A percentile compares a stretch with the other conserved stretches of the same genome.
These are phyloP conservation scores for Sycophila sp. DNA, from an alignment of 1,140 invertebrate genomes.

Conservation along the genomic window DNA sequence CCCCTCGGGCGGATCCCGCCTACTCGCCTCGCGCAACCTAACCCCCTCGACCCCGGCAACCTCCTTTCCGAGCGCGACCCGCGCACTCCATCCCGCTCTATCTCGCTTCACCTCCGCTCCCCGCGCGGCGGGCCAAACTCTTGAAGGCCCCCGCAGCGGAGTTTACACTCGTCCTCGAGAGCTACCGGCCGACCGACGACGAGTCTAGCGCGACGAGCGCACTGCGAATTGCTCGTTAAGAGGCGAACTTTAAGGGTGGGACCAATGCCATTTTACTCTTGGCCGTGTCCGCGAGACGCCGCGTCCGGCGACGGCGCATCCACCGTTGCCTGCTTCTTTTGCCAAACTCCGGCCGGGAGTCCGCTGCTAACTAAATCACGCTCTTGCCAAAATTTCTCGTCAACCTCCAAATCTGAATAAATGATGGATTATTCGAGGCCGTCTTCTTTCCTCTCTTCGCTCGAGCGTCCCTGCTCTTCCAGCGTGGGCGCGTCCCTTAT, in stretches of 20 bases:
- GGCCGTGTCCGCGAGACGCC: too few relatives aligned
- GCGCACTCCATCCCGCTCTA: slow-evolving; percentile 22
- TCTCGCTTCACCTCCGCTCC: slow-evolving; percentile 24
- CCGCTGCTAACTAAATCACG: too few relatives aligned
- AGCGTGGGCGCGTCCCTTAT: slow-evolving; percentile 60
- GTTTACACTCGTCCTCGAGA: slow-evolving; percentile 48
- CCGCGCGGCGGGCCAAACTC: slow-evolving; percentile 61
- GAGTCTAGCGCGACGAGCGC: background rate
- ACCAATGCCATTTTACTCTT: slow-evolving; percentile 13
- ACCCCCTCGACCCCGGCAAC: slow-evolving; percentile 48
- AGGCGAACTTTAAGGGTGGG: slow-evolving; percentile 32
- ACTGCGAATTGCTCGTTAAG: slow-evolving; percentile 50
- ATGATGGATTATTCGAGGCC: too few relatives aligned
- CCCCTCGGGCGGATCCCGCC: slow-evolving; percentile 48
- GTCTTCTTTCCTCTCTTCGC: slow-evolving; percentile 44
- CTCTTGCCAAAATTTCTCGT: too few relatives aligned
- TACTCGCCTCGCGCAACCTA: slow-evolving; percentile 47
- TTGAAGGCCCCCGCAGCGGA: slow-evolving; percentile 58
- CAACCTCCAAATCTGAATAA: too few relatives aligned
- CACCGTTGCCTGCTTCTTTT: background rate
- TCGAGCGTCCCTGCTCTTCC: slow-evolving; percentile 43
- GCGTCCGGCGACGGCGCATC: background rate
- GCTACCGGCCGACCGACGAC: slow-evolving; percentile 9
- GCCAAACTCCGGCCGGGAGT: background rate
- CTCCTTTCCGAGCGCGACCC: slow-evolving; percentile 32